Conservation (phyloP, 1,140 invertebrate species). For the Rhagoletis pomonella region DNA sequence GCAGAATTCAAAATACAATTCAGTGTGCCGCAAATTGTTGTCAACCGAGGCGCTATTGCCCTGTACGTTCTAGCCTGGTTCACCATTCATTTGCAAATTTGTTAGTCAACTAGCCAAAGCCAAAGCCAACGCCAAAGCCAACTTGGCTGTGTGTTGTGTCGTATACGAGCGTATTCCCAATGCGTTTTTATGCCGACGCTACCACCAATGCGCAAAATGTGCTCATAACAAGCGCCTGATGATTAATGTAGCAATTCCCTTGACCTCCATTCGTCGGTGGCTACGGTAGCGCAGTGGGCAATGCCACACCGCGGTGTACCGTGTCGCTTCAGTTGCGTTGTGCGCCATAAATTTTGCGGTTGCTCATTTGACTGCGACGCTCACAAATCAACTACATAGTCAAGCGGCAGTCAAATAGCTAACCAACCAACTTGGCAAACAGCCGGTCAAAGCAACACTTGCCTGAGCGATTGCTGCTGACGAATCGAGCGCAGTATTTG, state of each 20-base stretch:
- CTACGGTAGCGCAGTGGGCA: not conserved
- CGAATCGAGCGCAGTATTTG: conserved; percentile 18
- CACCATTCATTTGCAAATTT: not conserved
- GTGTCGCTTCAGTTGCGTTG: not conserved
- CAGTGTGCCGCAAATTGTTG: not conserved
- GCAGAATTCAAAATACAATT: not conserved
- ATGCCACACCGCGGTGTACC: not conserved
- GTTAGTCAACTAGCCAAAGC: not conserved
- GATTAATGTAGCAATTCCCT: conserved; percentile 48
- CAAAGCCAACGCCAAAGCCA: not conserved
- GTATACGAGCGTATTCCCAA: not conserved
- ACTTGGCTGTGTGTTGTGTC: not conserved
- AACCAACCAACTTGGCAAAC: not conserved
- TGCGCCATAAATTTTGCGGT: conserved; percentile 39
- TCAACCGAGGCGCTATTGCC: conserved; percentile 7
- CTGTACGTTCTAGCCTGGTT: not conserved
- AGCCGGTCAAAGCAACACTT: not conserved
- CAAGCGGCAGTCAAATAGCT: not conserved
- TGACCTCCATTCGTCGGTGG: conserved; percentile 31
- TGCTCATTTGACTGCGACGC: not conserved
- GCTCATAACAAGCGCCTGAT: conserved; percentile 35
- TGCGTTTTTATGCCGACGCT: not conserved
- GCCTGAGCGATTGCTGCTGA: conserved; percentile 11
- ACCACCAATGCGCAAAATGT: conserved; percentile 26
- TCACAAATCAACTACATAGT: conserved; percentile 42